Evolutionary conservation across 1,140 invertebrate genomes (phyloP), one percentile per base, ranked within the genome.

Genomic region (Sipha flava): DNA sequence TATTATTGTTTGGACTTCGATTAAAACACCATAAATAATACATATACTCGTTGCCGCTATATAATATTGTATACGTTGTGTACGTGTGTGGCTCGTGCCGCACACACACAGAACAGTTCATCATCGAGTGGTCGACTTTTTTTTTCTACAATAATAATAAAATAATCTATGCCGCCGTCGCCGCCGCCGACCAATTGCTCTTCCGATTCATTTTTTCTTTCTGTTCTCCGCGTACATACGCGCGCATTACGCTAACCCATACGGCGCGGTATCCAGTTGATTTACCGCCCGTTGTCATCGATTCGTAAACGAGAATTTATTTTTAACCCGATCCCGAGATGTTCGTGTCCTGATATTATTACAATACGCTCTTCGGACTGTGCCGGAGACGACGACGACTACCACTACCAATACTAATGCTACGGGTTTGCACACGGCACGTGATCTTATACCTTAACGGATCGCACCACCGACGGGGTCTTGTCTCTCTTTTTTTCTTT

Each of bases 231-330:
- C n/a, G n/a, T n/a, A n/a, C n/a, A n/a, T n/a, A n/a, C n/a, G n/a
- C n/a, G n/a, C n/a, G n/a, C n/a, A n/a, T n/a, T n/a, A n/a, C n/a
- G n/a, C n/a, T n/a, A n/a, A n/a, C n/a, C n/a, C 47, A 21, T 52
- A 12, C 18, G 6, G 5, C 6, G 21, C 12, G 18, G 3, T n/a
- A 23, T 49, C n/a, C n/a, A 9, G 14, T 57, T 75, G 72, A 75
- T 75, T 52, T 72, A 75, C 49, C 1, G 45, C 23, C 26, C 10
- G 47, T 16, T 16, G 21, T 16, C 10, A n/a, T n/a, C 29, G 26
- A 0, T 54, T 54, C 21, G 26, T 49, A 72, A 49, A 47, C 26
- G 49, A 75, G 49, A 75, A 75, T 75, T 54, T 75, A 75, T 54
- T 75, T 23, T 43, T 2, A 23, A 75, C 18, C 37, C 26, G 6